phyloP scores from a whole-genome alignment of 2,888 invertebrate genomes.

The Apamea sordens region DNA sequence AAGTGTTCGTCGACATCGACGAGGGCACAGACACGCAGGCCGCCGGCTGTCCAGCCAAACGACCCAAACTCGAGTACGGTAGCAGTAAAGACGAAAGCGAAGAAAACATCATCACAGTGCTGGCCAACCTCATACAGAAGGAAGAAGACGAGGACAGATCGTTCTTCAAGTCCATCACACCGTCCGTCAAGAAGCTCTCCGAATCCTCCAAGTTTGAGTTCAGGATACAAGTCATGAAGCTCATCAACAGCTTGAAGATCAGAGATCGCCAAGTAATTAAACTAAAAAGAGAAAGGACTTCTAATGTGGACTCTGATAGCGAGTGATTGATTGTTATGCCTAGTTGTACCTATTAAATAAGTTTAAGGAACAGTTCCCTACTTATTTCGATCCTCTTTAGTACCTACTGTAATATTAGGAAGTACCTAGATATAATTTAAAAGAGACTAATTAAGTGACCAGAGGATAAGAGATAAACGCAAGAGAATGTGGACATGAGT shows the following conservation, averaged over 20 bases:
- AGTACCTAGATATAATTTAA: not conserved
- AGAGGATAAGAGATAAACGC: not conserved
- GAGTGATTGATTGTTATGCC: constrained; percentile 34
- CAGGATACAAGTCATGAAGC: constrained; percentile 80
- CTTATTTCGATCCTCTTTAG: not conserved
- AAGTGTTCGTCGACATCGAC: constrained; percentile 74
- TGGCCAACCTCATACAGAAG: constrained; percentile 77
- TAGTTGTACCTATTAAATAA: constrained; percentile 46
- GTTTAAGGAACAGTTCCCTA: constrained; percentile 29
- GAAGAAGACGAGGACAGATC: constrained; percentile 84
- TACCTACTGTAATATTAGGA: not conserved
- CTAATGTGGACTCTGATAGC: constrained; percentile 64
- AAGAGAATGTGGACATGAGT: not conserved
- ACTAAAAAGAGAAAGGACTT: constrained; percentile 57
- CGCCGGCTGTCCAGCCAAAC: constrained; percentile 56
- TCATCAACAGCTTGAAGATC: constrained; percentile 73
- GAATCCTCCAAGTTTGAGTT: constrained; percentile 79
- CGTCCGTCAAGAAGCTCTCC: constrained; percentile 77
- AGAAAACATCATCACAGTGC: constrained; percentile 72
- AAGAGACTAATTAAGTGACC: not conserved
- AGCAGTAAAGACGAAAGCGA: constrained; percentile 62
- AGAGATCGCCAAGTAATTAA: constrained; percentile 65
- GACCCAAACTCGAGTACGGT: constrained; percentile 64
- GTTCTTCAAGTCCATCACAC: constrained; percentile 82
- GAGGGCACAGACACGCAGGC: constrained; percentile 56